Percentiles rank a stretch among this genome's conserved stretches.
Conservation (phyloP, 2,797 vertebrate species). For the Gymnoscopelus microlampas region DNA sequence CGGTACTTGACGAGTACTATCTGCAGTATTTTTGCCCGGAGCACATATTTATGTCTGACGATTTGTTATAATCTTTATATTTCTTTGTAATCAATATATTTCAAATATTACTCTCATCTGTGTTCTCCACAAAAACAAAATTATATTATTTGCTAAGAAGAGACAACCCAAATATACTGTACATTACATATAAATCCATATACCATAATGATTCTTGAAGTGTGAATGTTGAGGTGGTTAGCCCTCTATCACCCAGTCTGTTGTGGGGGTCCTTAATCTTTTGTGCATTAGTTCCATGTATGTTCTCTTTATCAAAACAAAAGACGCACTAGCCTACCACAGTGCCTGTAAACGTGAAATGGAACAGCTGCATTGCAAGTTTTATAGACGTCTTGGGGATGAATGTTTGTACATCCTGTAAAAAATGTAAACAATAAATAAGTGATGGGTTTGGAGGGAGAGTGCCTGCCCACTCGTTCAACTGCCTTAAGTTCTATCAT, state of each 20-base stretch:
- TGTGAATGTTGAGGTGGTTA: conserved; percentile 72
- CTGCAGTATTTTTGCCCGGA: conserved; percentile 73
- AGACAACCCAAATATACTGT: conserved; percentile 78
- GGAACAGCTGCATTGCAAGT: conserved; percentile 77
- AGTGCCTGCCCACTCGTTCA: conserved; percentile 48
- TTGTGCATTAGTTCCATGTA: conserved; percentile 78
- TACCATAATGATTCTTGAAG: conserved; percentile 65
- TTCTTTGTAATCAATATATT: conserved; percentile 75
- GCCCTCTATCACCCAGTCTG: conserved; percentile 77
- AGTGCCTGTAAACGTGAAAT: conserved; percentile 82
- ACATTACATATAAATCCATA: conserved; percentile 81
- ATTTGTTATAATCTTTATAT: conserved; percentile 68
- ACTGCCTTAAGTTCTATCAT: conserved; percentile 45
- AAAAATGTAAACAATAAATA: conserved; percentile 83
- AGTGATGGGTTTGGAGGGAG: conserved; percentile 60
- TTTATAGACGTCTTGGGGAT: conserved; percentile 64
- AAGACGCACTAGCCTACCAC: conserved; percentile 75
- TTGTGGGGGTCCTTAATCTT: conserved; percentile 69
- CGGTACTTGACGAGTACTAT: conserved; percentile 76
- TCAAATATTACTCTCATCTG: conserved; percentile 77
- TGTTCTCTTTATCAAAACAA: conserved; percentile 68
- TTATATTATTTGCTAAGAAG: conserved; percentile 79
- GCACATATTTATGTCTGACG: conserved; percentile 74
- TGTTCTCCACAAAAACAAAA: conserved; percentile 74
- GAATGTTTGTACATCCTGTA: conserved; percentile 73